Evolutionary conservation across 2,797 vertebrate species (phyloP).

Genomic region (Echiichthys vipera): DNA sequence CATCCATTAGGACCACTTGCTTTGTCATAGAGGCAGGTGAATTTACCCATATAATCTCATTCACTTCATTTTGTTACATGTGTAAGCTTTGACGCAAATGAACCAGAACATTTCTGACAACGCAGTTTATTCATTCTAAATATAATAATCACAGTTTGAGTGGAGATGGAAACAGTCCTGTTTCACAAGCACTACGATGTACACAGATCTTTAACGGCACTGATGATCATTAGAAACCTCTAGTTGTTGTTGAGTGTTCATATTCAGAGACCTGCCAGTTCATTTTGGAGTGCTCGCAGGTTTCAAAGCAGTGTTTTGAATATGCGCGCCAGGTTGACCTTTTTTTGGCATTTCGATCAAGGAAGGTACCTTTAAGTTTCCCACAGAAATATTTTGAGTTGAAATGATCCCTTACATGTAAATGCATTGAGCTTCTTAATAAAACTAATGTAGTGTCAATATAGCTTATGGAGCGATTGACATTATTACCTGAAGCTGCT

Average conservation of each 20-base stretch:
- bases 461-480: not conserved
- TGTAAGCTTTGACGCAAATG: not conserved
- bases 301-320: not conserved
- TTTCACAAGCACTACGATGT: not conserved
- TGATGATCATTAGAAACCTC: not conserved
- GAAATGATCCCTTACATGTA: not conserved
- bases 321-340: not conserved
- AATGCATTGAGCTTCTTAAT: not conserved
- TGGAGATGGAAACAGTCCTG: not conserved
- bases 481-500: not conserved
- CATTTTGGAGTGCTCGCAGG: not conserved
- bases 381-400: not conserved
- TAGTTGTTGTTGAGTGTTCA: not conserved
- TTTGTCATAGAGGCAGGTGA: not conserved
- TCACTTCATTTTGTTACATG: rapidly evolving
- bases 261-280: not conserved
- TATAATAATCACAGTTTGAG: constrained; percentile 7
- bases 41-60: not conserved
- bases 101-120: not conserved
- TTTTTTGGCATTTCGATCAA: not conserved
- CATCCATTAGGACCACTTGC: not conserved
- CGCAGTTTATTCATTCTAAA: constrained; percentile 11
- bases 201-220: not conserved
- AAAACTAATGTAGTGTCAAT: not conserved
- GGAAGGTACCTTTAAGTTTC: not conserved